Percentiles rank a stretch among this genome's conserved stretches.
These are phyloP conservation scores for Eupithecia abbreviata DNA, from an alignment of 2,888 invertebrate species.

Conservation along the genomic window DNA sequence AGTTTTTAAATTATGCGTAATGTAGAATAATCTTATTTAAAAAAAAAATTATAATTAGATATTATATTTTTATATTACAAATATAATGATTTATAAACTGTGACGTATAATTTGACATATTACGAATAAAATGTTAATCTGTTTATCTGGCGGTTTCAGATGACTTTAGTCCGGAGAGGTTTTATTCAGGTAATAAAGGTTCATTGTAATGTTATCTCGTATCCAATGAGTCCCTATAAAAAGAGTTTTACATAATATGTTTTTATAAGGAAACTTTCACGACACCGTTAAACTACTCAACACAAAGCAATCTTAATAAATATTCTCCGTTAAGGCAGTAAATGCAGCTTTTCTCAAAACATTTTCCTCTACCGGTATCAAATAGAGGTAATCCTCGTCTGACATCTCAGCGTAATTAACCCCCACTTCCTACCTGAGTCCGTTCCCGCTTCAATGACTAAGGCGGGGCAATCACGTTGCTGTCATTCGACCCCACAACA, in stretches of 20 bases:
- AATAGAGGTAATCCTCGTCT: slow-evolving; percentile 8
- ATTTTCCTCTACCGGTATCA: slow-evolving; percentile 7
- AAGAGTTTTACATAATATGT: background rate
- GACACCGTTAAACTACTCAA: background rate
- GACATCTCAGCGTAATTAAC: slow-evolving; percentile 14
- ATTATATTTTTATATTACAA: no score
- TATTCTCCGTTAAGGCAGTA: background rate
- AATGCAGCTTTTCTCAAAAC: background rate
- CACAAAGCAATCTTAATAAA: background rate
- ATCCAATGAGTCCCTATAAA: background rate
- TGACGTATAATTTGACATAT: no score
- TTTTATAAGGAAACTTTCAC: background rate
- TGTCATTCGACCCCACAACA: slow-evolving; percentile 36
- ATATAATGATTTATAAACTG: no score
- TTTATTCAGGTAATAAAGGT: background rate
- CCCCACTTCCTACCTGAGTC: slow-evolving; percentile 9
- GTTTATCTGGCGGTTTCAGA: no score
- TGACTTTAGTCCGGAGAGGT: background rate
- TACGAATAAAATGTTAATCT: no score
- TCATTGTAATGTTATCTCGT: background rate
- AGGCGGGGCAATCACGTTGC: slow-evolving; percentile 46
- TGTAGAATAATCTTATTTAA: no score
- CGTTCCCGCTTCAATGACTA: slow-evolving; percentile 17
- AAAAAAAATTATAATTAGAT: no score
- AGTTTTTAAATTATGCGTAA: no score